A percentile compares a stretch with the other conserved stretches of the same genome.
phyloP scores from a whole-genome alignment of 2,888 invertebrate genomes.

The Acleris sparsana region DNA sequence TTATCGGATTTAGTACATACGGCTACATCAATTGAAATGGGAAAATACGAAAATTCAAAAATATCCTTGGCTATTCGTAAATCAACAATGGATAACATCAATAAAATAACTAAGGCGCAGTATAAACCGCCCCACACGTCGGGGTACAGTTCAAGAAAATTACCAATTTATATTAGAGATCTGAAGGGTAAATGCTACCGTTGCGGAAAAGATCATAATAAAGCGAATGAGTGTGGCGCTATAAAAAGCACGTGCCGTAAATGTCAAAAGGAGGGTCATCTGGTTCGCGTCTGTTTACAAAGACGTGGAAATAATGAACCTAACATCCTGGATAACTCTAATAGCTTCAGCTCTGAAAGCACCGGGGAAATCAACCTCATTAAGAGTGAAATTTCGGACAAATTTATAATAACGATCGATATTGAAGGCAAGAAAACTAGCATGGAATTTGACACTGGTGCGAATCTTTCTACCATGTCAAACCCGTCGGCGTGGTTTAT shows the following conservation, averaged over 20 bases:
- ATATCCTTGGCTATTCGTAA: neutral
- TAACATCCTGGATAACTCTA: neutral
- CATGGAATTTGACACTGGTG: slow-evolving; percentile 27
- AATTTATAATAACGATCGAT: slow-evolving; percentile 11
- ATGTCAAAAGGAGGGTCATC: slow-evolving; percentile 3
- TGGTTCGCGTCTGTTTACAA: slow-evolving; percentile 12
- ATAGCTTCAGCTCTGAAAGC: slow-evolving; percentile 39
- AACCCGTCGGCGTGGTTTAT: slow-evolving; percentile 4
- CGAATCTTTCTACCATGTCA: slow-evolving; percentile 22
- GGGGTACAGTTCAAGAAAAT: neutral
- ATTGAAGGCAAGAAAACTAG: slow-evolving; percentile 1
- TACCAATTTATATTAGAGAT: neutral
- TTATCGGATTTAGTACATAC: slow-evolving; percentile 5
- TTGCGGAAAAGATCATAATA: neutral
- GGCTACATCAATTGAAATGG: slow-evolving; percentile 4
- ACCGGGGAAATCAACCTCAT: neutral
- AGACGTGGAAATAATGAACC: neutral
- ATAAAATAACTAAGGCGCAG: neutral
- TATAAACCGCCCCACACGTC: neutral
- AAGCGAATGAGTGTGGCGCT: neutral
- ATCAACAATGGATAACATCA: neutral
- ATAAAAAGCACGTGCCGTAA: slow-evolving; percentile 1
- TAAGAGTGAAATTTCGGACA: slow-evolving; percentile 6
- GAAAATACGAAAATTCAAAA: slow-evolving; percentile 1
- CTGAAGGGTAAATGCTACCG: slow-evolving; percentile 7